These are phyloP conservation scores for Syrrhaptes paradoxus DNA, from an alignment of 2,113 vertebrate species.

Conservation along the genomic window DNA sequence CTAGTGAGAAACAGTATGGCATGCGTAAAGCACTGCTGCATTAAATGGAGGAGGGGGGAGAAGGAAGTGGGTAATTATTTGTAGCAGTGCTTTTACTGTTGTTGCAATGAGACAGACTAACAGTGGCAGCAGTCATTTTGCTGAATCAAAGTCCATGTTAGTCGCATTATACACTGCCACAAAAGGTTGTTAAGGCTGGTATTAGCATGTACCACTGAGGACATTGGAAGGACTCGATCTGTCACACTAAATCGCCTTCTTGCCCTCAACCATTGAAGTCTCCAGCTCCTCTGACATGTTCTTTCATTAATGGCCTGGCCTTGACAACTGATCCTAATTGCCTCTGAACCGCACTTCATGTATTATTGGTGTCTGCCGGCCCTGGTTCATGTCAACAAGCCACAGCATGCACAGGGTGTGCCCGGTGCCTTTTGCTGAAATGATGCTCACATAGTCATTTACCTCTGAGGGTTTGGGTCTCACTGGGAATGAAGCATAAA, in stretches of 20 bases:
- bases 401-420: slow-evolving; percentile 76
- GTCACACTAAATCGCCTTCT: slow-evolving; percentile 93
- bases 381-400: slow-evolving; percentile 92
- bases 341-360: slow-evolving; percentile 95
- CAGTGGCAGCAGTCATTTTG: slow-evolving; percentile 90
- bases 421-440: slow-evolving; percentile 77
- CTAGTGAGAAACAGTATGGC: slow-evolving; percentile 50
- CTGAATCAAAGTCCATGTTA: slow-evolving; percentile 87
- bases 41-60: slow-evolving; percentile 68
- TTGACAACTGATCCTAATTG: slow-evolving; percentile 99
- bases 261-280: slow-evolving; percentile 86
- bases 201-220: slow-evolving; percentile 93
- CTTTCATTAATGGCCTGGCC: slow-evolving; percentile 94
- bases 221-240: slow-evolving; percentile 94
- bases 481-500: slow-evolving; percentile 60
- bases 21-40: slow-evolving; percentile 69
- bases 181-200: slow-evolving; percentile 90
- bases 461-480: slow-evolving; percentile 70
- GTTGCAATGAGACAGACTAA: slow-evolving; percentile 83
- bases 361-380: slow-evolving; percentile 98
- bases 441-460: slow-evolving; percentile 69
- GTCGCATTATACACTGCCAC: slow-evolving; percentile 83
- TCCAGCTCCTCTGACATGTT: slow-evolving; percentile 85
- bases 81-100: slow-evolving; percentile 79
- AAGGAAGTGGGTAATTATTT: slow-evolving; percentile 85